Evolutionary conservation across 1,140 invertebrate genomes (phyloP).

Genomic region (Antheraea pernyi): DNA sequence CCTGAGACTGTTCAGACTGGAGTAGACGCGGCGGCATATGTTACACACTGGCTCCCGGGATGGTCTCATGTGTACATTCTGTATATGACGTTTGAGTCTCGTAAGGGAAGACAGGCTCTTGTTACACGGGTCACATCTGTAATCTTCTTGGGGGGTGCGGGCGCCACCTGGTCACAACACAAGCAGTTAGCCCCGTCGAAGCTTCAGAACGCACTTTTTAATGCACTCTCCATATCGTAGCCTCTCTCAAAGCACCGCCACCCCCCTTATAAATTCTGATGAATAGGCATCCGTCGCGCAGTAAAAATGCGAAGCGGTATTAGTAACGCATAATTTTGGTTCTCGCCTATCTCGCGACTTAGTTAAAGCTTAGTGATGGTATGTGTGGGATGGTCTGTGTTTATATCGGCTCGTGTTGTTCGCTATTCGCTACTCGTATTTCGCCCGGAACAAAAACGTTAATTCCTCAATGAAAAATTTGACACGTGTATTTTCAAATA

Average conservation of each 20-base stretch:
- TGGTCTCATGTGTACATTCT: constrained; percentile 92
- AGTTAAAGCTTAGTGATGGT: constrained; percentile 51
- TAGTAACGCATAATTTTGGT: constrained; percentile 55
- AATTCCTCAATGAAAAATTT: constrained; percentile 59
- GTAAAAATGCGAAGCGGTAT: constrained; percentile 66
- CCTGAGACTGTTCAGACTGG: constrained; percentile 90
- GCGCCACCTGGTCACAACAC: constrained; percentile 79
- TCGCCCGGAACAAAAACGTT: constrained; percentile 58
- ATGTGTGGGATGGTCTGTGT: constrained; percentile 20
- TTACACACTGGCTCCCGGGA: constrained; percentile 92
- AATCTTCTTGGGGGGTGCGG: constrained; percentile 85
- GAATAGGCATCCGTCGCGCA: constrained; percentile 64
- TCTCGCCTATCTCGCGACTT: constrained; percentile 48
- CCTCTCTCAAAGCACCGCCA: constrained; percentile 74
- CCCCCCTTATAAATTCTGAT: constrained; percentile 63
- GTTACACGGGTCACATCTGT: constrained; percentile 93
- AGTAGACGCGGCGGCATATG: constrained; percentile 93
- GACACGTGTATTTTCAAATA: constrained; percentile 54
- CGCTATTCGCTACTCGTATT: background rate
- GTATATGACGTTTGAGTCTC: constrained; percentile 91
- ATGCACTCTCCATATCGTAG: constrained; percentile 74
- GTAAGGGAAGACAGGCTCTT: constrained; percentile 91
- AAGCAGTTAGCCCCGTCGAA: constrained; percentile 75
- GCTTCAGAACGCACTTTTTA: constrained; percentile 76
- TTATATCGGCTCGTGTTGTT: background rate